Percentiles rank a stretch among this genome's conserved stretches.
Evolutionary conservation across 2,113 vertebrate genomes (phyloP).

Genomic region (Oryzias woworae): DNA sequence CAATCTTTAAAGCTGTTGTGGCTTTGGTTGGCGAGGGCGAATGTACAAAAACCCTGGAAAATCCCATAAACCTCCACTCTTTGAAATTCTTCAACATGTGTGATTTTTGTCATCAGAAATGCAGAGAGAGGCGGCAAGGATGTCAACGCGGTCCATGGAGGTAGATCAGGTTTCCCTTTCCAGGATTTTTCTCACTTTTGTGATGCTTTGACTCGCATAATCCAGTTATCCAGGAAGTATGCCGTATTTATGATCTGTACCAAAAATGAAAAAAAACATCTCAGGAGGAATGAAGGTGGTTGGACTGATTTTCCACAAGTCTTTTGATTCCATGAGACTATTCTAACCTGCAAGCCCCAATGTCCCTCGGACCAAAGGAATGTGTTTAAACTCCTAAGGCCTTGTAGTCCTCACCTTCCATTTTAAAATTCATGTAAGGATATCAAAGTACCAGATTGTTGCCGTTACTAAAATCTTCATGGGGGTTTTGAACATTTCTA

Average conservation of each 20-base stretch:
- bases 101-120: constrained; percentile 32
- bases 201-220: not conserved
- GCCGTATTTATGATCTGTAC: not conserved
- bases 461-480: too few species aligned
- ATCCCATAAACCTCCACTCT: constrained; percentile 29
- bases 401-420: too few species aligned
- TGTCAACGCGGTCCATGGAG: not conserved
- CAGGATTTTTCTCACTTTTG: constrained; percentile 1
- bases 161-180: constrained; percentile 2
- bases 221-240: not conserved
- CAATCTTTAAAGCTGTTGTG: constrained; percentile 44
- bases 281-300: not conserved
- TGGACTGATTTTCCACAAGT: not conserved
- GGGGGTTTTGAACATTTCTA: too few species aligned
- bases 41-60: constrained; percentile 42
- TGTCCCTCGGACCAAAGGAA: too few species aligned
- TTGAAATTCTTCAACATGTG: constrained; percentile 28
- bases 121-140: constrained; percentile 10
- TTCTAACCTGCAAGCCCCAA: too few species aligned
- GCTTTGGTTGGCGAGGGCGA: constrained; percentile 45
- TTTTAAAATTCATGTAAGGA: too few species aligned
- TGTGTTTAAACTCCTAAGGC: too few species aligned
- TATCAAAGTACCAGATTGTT: too few species aligned
- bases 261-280: not conserved
- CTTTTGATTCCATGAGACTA: too few species aligned